Evolutionary conservation across 2,888 invertebrate species (phyloP), one percentile per base, ranked within the genome.

Genomic region (Omphaloscelis lunosa): DNA sequence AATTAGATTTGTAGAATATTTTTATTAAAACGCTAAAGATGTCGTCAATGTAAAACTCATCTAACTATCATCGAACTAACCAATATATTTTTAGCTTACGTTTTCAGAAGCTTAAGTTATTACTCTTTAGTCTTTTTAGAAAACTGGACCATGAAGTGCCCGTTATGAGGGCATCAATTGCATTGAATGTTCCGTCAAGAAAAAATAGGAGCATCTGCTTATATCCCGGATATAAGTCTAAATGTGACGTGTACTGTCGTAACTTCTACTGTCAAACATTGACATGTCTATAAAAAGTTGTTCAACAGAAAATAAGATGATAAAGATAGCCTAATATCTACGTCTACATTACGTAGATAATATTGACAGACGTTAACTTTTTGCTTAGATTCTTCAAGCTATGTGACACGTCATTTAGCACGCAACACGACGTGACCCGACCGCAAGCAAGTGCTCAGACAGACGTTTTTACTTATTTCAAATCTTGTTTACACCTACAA

Each of bases 241-340:
- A n/a, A 73, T 17, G 11, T 27, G 39, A 27, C n/a, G 15, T 23
- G 11, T 29, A 69, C 1, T 27, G 11, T 53, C 17, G 8, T 51
- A 41, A 29, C 7, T 41, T n/a, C 29, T 29, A 8, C 17, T 5
- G 20, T 20, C 29, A 20, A 61, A 11, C 1, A 23, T 12, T 7
- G 9, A n/a, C 3, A 51, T 20, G 17, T 3, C 12, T 9, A 29
- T 48, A 41, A 20, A 51, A 34, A 12, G 2, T 8, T n/a, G 2
- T 34, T 8, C 0, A 77, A 41, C 29, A 23, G 27, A 70, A n/a
- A 39, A n/a, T 17, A 23, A 53, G 53, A 48, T 56, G 27, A 17
- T 34, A 53, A 65, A 45, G 34, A 58, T 66, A 75, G 39, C 27
- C n/a, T 83, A 77, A 83, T 15, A 68, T 67, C n/a, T 83, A 56